Evolutionary conservation across 2,797 vertebrate species (phyloP).

Genomic region (Fringilla coelebs): DNA sequence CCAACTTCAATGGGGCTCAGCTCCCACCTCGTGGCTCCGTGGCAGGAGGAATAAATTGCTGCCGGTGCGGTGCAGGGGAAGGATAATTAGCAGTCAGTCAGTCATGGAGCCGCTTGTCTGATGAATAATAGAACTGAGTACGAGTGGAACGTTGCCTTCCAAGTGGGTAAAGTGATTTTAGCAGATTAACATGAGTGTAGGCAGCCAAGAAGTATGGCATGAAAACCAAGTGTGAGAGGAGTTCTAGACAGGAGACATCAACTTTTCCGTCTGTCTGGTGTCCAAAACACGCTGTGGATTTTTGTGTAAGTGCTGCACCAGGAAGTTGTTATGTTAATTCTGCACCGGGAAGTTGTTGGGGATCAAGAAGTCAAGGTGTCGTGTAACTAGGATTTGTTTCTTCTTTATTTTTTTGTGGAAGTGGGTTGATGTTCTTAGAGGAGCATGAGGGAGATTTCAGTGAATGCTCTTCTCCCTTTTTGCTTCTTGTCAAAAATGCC

Average conservation of each 20-base stretch:
- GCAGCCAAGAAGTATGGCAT: slow-evolving; percentile 31
- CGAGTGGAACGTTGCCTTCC: slow-evolving; percentile 29
- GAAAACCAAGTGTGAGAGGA: slow-evolving; percentile 15
- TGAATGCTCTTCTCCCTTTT: not conserved
- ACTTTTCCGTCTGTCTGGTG: not conserved
- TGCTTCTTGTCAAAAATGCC: not conserved
- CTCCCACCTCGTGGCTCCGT: slow-evolving; percentile 6
- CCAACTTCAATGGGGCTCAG: slow-evolving; percentile 4
- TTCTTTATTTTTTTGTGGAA: not conserved
- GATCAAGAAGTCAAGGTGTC: not conserved
- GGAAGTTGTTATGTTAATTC: not conserved
- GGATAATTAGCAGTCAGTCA: slow-evolving; percentile 56
- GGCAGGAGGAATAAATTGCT: slow-evolving; percentile 34
- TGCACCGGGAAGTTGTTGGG: not conserved
- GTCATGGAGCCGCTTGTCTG: slow-evolving; percentile 38
- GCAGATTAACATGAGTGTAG: slow-evolving; percentile 26
- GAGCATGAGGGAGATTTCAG: not conserved
- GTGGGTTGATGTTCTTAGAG: not conserved
- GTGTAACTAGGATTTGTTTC: not conserved
- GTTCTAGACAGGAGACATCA: not conserved
- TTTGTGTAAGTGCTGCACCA: not conserved
- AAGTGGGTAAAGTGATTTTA: slow-evolving; percentile 40
- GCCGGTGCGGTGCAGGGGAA: not conserved
- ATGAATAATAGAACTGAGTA: slow-evolving; percentile 47
- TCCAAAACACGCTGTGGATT: not conserved